phyloP scores from a whole-genome alignment of 2,797 vertebrate genomes.

The Aselliscus stoliczkanus region DNA sequence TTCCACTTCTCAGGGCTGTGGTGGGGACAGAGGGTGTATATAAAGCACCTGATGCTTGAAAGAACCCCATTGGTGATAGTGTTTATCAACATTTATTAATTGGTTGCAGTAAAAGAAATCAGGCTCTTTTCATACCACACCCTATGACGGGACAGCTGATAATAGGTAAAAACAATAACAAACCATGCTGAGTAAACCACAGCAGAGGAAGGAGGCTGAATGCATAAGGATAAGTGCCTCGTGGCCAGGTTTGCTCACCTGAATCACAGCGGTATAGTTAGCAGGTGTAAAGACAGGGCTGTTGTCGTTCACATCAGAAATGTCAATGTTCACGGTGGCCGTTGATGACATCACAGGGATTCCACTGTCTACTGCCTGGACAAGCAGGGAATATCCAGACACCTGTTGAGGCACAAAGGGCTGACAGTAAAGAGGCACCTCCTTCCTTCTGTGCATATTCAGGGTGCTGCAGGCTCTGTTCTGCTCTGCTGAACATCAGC shows the following conservation, averaged over 20 bases:
- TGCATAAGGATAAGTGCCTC: not conserved
- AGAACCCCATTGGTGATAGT: not conserved
- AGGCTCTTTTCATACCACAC: not conserved
- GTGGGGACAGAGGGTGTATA: rapidly evolving
- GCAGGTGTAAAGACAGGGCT: constrained; percentile 91
- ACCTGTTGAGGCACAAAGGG: constrained; percentile 82
- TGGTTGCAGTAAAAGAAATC: not conserved
- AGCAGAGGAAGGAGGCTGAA: not conserved
- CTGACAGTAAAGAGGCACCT: not conserved
- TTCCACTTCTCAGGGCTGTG: not conserved
- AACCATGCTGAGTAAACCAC: not conserved
- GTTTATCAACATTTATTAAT: not conserved
- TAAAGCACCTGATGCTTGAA: not conserved
- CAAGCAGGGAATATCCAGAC: constrained; percentile 90
- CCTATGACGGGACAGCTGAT: not conserved
- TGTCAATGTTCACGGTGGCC: constrained; percentile 91
- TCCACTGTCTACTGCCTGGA: constrained; percentile 92
- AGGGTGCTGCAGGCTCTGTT: not conserved
- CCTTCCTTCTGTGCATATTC: not conserved
- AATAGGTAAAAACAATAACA: not conserved
- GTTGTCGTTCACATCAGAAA: constrained; percentile 97
- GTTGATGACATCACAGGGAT: constrained; percentile 90
- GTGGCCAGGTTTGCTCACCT: constrained; percentile 83
- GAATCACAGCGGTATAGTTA: constrained; percentile 94
- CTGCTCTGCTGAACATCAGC: not conserved